Conservation (phyloP, 2,888 invertebrate genomes). For the Drosophila paramelanica region DNA sequence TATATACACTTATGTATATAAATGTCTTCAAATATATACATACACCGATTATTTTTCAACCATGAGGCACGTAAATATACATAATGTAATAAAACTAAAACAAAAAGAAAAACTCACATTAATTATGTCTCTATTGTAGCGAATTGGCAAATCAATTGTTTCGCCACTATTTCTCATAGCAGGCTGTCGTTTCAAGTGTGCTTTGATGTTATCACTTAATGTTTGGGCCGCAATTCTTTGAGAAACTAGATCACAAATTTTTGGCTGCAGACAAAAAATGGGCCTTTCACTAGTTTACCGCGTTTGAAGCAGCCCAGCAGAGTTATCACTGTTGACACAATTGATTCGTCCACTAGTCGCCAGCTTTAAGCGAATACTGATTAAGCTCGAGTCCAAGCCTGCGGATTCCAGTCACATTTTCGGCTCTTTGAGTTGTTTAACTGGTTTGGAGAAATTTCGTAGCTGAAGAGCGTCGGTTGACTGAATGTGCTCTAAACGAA, state of each 20-base stretch:
- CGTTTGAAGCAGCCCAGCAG: background rate
- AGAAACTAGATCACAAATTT: constrained; percentile 13
- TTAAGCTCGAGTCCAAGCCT: constrained; percentile 18
- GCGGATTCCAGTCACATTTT: constrained; percentile 39
- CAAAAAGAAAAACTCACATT: constrained; percentile 19
- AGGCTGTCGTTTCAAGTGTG: background rate
- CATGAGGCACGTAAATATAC: no score
- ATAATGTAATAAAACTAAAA: no score
- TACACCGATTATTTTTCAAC: no score
- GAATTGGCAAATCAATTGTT: constrained; percentile 2
- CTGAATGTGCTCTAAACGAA: constrained; percentile 34
- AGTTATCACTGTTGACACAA: constrained; percentile 11
- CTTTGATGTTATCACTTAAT: constrained; percentile 5
- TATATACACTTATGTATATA: constrained; percentile 2
- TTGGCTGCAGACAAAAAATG: constrained; percentile 1
- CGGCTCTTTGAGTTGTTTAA: constrained; percentile 52
- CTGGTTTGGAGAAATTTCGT: constrained; percentile 60
- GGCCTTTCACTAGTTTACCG: constrained; percentile 46
- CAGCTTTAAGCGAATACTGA: constrained; percentile 46
- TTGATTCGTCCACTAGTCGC: constrained; percentile 14
- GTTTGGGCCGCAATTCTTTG: background rate
- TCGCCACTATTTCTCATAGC: background rate
- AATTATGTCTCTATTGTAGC: background rate
- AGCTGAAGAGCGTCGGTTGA: constrained; percentile 46
- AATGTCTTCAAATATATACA: no score